A percentile compares a stretch with the other conserved stretches of the same genome.
These are phyloP conservation scores for Elymnias hypermnestra DNA, from an alignment of 1,140 invertebrate species.

Conservation along the genomic window DNA sequence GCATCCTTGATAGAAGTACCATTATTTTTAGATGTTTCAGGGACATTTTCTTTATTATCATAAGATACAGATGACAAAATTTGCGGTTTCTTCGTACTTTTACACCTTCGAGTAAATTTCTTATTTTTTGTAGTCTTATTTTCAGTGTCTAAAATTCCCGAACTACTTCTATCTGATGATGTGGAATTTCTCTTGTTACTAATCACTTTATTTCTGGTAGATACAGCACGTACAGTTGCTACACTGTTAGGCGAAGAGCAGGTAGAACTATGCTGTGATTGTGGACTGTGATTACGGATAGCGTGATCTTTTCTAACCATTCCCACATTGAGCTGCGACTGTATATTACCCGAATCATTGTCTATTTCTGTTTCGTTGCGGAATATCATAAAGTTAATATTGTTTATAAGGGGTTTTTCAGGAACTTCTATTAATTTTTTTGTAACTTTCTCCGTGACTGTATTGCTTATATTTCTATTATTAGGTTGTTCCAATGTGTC, in stretches of 20 bases:
- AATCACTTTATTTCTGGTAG: slow-evolving; percentile 19
- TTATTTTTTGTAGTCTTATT: slow-evolving; percentile 25
- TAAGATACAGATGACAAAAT: slow-evolving; percentile 13
- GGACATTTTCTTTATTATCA: slow-evolving; percentile 52
- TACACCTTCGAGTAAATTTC: slow-evolving; percentile 28
- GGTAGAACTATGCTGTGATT: slow-evolving; percentile 50
- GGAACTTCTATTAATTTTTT: slow-evolving; percentile 31
- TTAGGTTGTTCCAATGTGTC: background rate
- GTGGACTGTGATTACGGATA: slow-evolving; percentile 29
- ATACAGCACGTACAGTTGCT: slow-evolving; percentile 36
- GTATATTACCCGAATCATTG: slow-evolving; percentile 17
- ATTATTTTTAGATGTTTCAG: slow-evolving; percentile 33
- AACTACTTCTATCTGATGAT: slow-evolving; percentile 29
- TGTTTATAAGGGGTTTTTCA: slow-evolving; percentile 19
- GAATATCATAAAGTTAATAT: slow-evolving; percentile 39
- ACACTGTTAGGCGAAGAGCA: slow-evolving; percentile 54
- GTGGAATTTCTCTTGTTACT: slow-evolving; percentile 21
- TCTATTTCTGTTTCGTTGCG: slow-evolving; percentile 46
- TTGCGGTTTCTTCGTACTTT: slow-evolving; percentile 24
- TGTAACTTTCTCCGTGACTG: slow-evolving; percentile 16
- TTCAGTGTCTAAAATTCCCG: slow-evolving; percentile 15
- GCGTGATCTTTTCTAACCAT: slow-evolving; percentile 18
- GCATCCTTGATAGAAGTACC: slow-evolving; percentile 15
- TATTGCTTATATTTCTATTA: slow-evolving; percentile 8
- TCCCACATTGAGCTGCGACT: slow-evolving; percentile 14